These are phyloP conservation scores for Cheiracanthium punctorium DNA, from an alignment of 2,888 invertebrate species.

Conservation along the genomic window DNA sequence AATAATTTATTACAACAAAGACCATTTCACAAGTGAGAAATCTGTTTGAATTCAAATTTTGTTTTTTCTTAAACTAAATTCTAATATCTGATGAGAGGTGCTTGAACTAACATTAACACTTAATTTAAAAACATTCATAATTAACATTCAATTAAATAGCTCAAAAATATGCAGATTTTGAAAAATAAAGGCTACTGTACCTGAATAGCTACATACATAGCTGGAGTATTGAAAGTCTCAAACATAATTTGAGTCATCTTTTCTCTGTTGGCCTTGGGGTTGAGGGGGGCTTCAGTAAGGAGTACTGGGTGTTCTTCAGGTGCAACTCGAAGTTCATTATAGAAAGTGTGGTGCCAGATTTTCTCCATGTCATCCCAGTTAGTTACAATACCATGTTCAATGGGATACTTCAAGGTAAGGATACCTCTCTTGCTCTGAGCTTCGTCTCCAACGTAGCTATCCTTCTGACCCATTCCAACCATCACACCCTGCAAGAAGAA, in stretches of 20 bases:
- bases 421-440: constrained; percentile 87
- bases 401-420: constrained; percentile 79
- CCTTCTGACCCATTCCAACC: constrained; percentile 99
- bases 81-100: too few species aligned
- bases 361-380: constrained; percentile 79
- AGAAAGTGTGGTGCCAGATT: constrained; percentile 72
- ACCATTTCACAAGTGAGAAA: too few species aligned
- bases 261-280: constrained; percentile 94
- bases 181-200: constrained; percentile 24
- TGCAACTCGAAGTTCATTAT: constrained; percentile 77
- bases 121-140: background rate
- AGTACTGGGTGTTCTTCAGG: constrained; percentile 83
- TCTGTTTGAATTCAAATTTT: too few species aligned
- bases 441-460: constrained; percentile 96
- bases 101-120: too few species aligned
- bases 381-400: constrained; percentile 79
- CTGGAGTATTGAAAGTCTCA: constrained; percentile 81
- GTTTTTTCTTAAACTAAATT: too few species aligned
- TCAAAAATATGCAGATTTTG: background rate
- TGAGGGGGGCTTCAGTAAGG: constrained; percentile 91
- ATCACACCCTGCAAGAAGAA: constrained; percentile 79
- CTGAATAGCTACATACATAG: constrained; percentile 93
- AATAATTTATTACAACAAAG: too few species aligned
- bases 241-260: constrained; percentile 95
- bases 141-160: background rate